Percentiles rank a stretch among this genome's conserved stretches.
Evolutionary conservation across 64 coral and sea anemone species (phyloP).

Genomic region (Montipora sp.): DNA sequence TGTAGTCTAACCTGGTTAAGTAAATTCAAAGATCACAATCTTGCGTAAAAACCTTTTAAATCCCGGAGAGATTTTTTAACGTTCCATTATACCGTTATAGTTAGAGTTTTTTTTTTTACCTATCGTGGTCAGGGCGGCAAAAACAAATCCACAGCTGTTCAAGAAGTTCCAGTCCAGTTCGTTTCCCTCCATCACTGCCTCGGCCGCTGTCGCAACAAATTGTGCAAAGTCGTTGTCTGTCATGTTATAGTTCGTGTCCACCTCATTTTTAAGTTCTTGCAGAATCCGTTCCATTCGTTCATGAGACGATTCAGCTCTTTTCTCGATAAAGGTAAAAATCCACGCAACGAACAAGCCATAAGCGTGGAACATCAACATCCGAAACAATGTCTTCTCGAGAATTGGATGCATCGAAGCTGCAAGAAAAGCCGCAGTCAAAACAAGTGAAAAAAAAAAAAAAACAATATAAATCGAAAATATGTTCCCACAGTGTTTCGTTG

Average conservation of each 20-base stretch:
- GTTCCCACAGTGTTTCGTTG: background rate
- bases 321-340: slow-evolving; percentile 25
- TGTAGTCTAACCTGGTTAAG: too few relatives aligned
- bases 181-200: background rate
- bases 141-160: slow-evolving; percentile 6
- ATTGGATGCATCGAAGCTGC: background rate
- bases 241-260: slow-evolving; percentile 13
- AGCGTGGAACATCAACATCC: background rate
- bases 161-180: slow-evolving; percentile 14
- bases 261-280: slow-evolving; percentile 4
- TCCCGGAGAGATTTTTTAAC: too few relatives aligned
- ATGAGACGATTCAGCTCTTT: background rate
- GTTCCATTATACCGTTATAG: too few relatives aligned
- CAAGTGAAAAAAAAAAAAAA: background rate
- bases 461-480: background rate
- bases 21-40: too few relatives aligned
- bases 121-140: background rate
- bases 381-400: background rate
- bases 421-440: background rate
- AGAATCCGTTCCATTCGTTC: background rate
- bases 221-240: slow-evolving; percentile 6
- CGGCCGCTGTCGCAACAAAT: background rate
- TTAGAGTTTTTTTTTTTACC: background rate
- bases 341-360: slow-evolving; percentile 16
- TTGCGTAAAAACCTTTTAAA: too few relatives aligned